A percentile compares a stretch with the other conserved stretches of the same genome.
phyloP scores from a whole-genome alignment of 1,140 invertebrate genomes.

The Hydropsyche tenuis region DNA sequence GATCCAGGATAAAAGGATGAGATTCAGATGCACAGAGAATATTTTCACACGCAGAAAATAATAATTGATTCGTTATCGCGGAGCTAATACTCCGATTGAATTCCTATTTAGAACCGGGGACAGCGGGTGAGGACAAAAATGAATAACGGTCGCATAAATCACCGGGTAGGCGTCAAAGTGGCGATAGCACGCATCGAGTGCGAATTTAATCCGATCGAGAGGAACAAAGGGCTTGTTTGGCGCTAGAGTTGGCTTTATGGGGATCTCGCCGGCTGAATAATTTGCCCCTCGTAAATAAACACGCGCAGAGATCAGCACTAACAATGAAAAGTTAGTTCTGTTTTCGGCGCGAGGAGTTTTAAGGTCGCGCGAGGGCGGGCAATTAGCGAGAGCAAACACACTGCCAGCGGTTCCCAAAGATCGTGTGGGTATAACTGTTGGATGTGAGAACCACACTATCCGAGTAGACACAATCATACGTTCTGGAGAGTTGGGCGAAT shows the following conservation, averaged over 20 bases:
- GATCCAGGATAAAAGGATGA: no score
- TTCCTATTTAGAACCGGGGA: no score
- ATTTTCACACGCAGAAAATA: no score
- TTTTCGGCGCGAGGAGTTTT: slow-evolving; percentile 10
- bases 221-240: slow-evolving; percentile 22
- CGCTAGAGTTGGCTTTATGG: not conserved
- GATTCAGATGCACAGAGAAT: no score
- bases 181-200: slow-evolving; percentile 13
- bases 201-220: slow-evolving; percentile 21
- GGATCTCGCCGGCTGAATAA: slow-evolving; percentile 21
- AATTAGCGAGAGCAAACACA: slow-evolving; percentile 28
- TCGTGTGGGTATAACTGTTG: not conserved
- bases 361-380: slow-evolving; percentile 3
- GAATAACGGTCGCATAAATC: no score
- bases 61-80: no score
- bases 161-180: not conserved
- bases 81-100: no score
- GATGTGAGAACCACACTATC: not conserved
- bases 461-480: not conserved
- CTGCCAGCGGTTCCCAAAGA: not conserved
- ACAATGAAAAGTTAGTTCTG: slow-evolving; percentile 33
- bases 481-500: not conserved
- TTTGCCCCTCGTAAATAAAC: slow-evolving; percentile 31
- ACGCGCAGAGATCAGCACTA: slow-evolving; percentile 22
- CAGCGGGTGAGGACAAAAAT: no score